Evolutionary conservation across 1,140 invertebrate species (phyloP).

Genomic region (Bombus affinis): DNA sequence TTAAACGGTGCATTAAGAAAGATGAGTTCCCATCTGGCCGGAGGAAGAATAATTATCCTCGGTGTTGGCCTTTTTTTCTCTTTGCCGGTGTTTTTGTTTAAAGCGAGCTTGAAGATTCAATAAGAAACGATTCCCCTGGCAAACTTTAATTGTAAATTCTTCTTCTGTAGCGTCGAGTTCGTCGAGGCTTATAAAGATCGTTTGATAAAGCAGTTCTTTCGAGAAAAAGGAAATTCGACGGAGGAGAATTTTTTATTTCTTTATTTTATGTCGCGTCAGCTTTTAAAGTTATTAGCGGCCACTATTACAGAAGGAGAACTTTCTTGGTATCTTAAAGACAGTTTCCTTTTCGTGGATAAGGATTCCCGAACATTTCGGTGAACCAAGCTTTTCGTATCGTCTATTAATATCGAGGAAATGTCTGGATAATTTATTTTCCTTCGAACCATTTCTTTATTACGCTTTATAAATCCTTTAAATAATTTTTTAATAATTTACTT

Average conservation of each 20-base stretch:
- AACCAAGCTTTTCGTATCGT: not conserved
- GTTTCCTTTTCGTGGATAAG: not conserved
- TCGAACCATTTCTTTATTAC: not conserved
- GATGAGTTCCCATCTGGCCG: not conserved
- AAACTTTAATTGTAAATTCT: constrained; percentile 17
- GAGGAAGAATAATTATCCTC: not conserved
- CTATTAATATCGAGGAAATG: not conserved
- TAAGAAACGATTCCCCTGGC: not conserved
- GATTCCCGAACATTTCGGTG: not conserved
- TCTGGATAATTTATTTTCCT: not conserved
- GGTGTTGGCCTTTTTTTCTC: not conserved
- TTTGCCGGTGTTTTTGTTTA: not conserved
- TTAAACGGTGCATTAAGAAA: not conserved
- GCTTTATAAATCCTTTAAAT: not conserved
- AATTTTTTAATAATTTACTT: not conserved
- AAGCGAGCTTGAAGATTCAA: not conserved
- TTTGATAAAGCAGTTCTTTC: not conserved
- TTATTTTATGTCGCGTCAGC: no score
- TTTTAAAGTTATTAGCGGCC: no score
- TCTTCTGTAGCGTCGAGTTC: not conserved
- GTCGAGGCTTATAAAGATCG: not conserved
- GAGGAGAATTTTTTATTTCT: not conserved
- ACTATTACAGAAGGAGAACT: not conserved
- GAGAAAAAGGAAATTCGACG: not conserved
- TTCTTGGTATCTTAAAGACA: not conserved